Conservation (phyloP, 2,113 vertebrate genomes). For the Pseudolaguvia tuberculata region DNA sequence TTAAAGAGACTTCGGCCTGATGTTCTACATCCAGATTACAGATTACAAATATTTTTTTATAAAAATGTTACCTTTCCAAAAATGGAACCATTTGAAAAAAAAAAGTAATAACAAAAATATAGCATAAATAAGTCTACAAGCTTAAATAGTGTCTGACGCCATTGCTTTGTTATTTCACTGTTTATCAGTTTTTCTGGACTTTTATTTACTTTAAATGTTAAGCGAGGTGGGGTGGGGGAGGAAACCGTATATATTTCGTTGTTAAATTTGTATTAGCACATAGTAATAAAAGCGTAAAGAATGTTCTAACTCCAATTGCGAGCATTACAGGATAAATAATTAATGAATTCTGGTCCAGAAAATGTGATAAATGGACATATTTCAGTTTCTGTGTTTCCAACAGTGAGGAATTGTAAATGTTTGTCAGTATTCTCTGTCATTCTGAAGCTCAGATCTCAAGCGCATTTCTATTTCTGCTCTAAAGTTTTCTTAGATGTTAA, state of each 20-base stretch:
- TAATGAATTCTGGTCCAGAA: conserved; percentile 20
- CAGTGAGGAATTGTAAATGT: not conserved
- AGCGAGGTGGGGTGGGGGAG: too few relatives aligned
- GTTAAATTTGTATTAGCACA: too few relatives aligned
- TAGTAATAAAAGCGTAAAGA: too few relatives aligned
- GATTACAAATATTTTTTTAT: not conserved
- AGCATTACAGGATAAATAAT: too few relatives aligned
- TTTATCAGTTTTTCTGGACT: conserved; percentile 12
- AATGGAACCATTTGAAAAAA: too few relatives aligned
- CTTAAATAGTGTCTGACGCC: not conserved
- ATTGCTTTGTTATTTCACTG: not conserved
- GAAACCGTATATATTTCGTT: not conserved
- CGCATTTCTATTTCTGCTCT: not conserved
- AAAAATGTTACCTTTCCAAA: too few relatives aligned
- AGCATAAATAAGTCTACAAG: not conserved
- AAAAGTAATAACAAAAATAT: too few relatives aligned
- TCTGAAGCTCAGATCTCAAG: not conserved
- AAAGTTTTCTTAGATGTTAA: not conserved
- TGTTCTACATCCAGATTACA: conserved; percentile 17
- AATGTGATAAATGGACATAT: not conserved
- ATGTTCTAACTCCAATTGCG: too few relatives aligned
- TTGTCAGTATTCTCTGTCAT: not conserved
- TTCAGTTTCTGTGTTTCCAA: not conserved
- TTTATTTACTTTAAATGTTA: not conserved
- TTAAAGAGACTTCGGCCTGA: conserved; percentile 21